These are phyloP conservation scores for Polyploca ridens DNA, from an alignment of 2,888 invertebrate species.

Conservation along the genomic window DNA sequence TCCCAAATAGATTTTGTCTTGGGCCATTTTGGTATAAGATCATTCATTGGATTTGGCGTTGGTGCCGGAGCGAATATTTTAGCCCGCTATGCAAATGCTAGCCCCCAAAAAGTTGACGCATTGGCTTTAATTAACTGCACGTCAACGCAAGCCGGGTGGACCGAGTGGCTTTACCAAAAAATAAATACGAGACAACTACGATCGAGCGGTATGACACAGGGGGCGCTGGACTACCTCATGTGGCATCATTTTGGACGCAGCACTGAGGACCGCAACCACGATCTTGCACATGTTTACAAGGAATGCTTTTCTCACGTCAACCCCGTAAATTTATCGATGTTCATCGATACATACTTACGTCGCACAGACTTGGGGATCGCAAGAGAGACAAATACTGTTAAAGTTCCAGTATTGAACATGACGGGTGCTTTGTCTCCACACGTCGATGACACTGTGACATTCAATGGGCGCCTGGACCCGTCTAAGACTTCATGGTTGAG, in stretches of 20 bases:
- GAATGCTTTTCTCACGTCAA: constrained; percentile 97
- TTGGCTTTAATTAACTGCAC: constrained; percentile 97
- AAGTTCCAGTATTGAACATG: constrained; percentile 96
- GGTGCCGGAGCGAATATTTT: constrained; percentile 99
- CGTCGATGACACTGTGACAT: constrained; percentile 97
- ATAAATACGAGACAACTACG: constrained; percentile 94
- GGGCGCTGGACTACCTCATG: constrained; percentile 98
- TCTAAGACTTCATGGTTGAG: constrained; percentile 99
- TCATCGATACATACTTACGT: constrained; percentile 97
- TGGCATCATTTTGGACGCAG: constrained; percentile 99
- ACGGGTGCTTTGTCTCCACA: constrained; percentile 98
- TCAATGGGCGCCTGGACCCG: constrained; percentile 98
- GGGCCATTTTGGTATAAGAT: constrained; percentile 94
- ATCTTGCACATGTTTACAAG: constrained; percentile 96
- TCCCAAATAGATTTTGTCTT: constrained; percentile 95
- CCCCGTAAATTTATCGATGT: constrained; percentile 96
- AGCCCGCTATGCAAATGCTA: constrained; percentile 93
- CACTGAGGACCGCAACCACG: constrained; percentile 96
- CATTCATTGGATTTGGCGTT: constrained; percentile 98
- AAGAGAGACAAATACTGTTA: constrained; percentile 85
- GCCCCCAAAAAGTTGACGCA: constrained; percentile 95
- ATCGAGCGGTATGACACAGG: constrained; percentile 96
- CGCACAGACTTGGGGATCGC: constrained; percentile 95
- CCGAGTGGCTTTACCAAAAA: constrained; percentile 99
- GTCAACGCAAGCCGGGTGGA: constrained; percentile 98